A percentile compares a stretch with the other conserved stretches of the same genome.
phyloP scores from a whole-genome alignment of 2,797 vertebrate species.

The Bovichtus diacanthus region DNA sequence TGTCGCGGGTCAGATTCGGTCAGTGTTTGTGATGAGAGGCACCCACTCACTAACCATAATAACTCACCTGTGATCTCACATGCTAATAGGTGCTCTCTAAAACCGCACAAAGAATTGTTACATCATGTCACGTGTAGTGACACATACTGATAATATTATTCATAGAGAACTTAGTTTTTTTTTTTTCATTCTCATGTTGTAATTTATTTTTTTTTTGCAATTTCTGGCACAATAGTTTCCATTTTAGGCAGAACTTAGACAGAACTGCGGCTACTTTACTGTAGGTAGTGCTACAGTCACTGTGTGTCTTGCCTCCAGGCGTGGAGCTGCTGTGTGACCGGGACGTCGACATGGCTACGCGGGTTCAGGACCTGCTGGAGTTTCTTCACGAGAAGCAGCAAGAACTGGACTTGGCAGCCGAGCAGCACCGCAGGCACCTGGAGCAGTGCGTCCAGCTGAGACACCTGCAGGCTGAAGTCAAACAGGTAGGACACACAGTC shows the following conservation, averaged over 20 bases:
- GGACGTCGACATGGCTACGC: conserved; percentile 98
- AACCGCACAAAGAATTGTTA: conserved; percentile 51
- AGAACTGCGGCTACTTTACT: too few species aligned
- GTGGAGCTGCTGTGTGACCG: conserved; percentile 97
- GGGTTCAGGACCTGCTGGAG: conserved; percentile 97
- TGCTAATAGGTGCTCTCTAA: conserved; percentile 68
- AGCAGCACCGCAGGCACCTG: conserved; percentile 96
- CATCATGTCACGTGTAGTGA: conserved; percentile 55
- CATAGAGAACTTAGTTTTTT: too few species aligned
- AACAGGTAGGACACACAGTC: conserved; percentile 86
- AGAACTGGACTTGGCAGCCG: conserved; percentile 94
- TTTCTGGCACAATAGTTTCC: too few species aligned
- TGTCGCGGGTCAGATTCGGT: conserved; percentile 60
- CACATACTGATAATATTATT: conserved; percentile 9
- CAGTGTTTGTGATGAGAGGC: conserved; percentile 74
- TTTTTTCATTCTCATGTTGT: too few species aligned
- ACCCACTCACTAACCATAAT: conserved; percentile 74
- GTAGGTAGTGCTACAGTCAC: too few species aligned
- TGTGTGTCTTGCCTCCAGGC: conserved; percentile 76
- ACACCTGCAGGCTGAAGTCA: conserved; percentile 98
- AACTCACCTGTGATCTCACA: conserved; percentile 75
- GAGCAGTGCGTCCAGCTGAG: conserved; percentile 96
- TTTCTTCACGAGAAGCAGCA: conserved; percentile 99
- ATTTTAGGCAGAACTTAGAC: background rate
- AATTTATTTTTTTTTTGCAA: too few species aligned